Conservation (phyloP, 2,113 vertebrate genomes). For the Toxotes jaculatrix region DNA sequence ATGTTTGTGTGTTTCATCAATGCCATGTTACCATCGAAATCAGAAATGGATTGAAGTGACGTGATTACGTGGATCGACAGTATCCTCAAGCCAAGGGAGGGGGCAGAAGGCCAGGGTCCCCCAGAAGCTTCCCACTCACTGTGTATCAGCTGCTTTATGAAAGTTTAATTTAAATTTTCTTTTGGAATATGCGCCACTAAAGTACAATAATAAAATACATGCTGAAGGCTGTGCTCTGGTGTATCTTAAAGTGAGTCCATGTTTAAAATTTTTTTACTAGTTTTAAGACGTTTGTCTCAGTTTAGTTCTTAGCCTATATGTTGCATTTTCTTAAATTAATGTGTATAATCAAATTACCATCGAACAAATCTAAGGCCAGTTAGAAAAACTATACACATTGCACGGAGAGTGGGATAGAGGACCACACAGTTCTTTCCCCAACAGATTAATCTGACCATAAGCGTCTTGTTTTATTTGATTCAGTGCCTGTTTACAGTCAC, state of each 20-base stretch:
- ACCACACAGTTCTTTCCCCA: neutral
- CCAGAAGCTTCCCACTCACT: neutral
- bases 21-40: neutral
- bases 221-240: neutral
- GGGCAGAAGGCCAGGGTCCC: neutral
- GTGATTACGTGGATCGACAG: slow-evolving; percentile 21
- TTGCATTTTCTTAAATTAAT: neutral
- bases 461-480: slow-evolving; percentile 13
- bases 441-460: neutral
- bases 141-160: neutral
- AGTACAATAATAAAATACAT: neutral
- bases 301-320: neutral
- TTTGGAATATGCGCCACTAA: neutral
- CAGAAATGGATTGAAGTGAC: slow-evolving; percentile 5
- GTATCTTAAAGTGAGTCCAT: neutral
- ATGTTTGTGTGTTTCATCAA: neutral
- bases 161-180: neutral
- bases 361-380: neutral
- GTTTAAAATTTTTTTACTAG: neutral
- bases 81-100: slow-evolving; percentile 12
- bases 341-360: neutral
- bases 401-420: neutral
- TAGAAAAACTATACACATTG: neutral
- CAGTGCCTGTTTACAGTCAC: neutral
- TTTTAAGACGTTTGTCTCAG: neutral